These are phyloP conservation scores for Heliconius hewitsoni DNA, from an alignment of 1,140 invertebrate genomes.

Conservation along the genomic window DNA sequence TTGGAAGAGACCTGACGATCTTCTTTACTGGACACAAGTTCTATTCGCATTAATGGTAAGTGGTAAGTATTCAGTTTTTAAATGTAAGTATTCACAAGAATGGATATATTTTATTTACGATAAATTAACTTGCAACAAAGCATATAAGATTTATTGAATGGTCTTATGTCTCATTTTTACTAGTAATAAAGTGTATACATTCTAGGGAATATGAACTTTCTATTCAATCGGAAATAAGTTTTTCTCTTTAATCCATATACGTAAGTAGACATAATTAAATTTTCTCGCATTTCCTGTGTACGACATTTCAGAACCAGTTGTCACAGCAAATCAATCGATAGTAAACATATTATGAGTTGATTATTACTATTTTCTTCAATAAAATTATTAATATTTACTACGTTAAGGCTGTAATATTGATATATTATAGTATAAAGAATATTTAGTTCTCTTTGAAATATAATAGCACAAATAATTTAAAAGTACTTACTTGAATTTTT, in stretches of 20 bases:
- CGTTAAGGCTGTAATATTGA: background rate
- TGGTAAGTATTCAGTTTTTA: background rate
- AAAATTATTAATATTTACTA: background rate
- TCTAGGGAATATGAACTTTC: background rate
- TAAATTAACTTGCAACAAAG: no score
- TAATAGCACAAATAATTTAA: background rate
- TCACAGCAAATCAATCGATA: background rate
- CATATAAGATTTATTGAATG: no score
- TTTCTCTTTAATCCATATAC: background rate
- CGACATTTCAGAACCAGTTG: slow-evolving; percentile 24
- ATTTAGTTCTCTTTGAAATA: background rate
- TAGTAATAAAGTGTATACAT: background rate
- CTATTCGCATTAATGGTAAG: background rate
- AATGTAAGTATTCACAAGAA: background rate
- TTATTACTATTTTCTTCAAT: background rate
- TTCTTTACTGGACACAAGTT: background rate
- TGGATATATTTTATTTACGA: no score
- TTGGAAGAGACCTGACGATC: background rate
- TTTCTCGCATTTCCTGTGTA: slow-evolving; percentile 18
- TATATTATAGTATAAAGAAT: background rate
- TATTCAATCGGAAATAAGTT: background rate
- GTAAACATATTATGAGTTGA: background rate
- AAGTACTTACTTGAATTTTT: background rate
- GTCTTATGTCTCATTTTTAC: background rate
- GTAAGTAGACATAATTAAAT: slow-evolving; percentile 16